These are phyloP conservation scores for Bucco capensis DNA, from an alignment of 2,113 vertebrate species.

Conservation along the genomic window DNA sequence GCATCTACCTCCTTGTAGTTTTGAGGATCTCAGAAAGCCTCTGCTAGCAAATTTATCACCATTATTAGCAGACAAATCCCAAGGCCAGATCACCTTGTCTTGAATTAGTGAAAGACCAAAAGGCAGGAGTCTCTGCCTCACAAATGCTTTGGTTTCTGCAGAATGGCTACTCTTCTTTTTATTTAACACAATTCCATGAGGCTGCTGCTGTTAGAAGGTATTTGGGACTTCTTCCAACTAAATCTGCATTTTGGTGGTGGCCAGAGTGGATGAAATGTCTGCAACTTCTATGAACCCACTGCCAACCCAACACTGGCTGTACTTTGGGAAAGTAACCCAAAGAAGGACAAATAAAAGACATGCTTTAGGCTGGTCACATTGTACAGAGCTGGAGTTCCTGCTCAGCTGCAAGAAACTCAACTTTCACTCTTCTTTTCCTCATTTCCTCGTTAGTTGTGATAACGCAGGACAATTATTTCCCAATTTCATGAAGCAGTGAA, in stretches of 20 bases:
- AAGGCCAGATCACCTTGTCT: background rate
- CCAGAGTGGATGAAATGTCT: background rate
- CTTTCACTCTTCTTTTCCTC: background rate
- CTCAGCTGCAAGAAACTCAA: background rate
- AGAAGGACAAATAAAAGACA: background rate
- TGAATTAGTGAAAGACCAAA: background rate
- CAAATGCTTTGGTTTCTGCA: background rate
- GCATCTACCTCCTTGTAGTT: background rate
- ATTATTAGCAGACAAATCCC: background rate
- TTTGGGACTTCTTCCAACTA: background rate
- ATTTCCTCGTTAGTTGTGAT: background rate
- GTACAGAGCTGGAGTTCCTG: background rate
- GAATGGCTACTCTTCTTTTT: background rate
- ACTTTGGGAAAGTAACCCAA: background rate
- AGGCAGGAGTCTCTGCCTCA: background rate
- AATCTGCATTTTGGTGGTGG: background rate
- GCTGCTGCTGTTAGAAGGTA: background rate
- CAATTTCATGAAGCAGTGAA: background rate
- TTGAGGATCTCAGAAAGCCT: background rate
- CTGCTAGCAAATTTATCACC: background rate
- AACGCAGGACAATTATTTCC: background rate
- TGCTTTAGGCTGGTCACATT: rapidly evolving
- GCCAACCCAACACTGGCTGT: rapidly evolving
- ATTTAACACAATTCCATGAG: background rate
- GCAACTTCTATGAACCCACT: background rate